Evolutionary conservation across 92 coral and sea anemone genomes (phyloP).

Genomic region (Isaurus tuberculatus): DNA sequence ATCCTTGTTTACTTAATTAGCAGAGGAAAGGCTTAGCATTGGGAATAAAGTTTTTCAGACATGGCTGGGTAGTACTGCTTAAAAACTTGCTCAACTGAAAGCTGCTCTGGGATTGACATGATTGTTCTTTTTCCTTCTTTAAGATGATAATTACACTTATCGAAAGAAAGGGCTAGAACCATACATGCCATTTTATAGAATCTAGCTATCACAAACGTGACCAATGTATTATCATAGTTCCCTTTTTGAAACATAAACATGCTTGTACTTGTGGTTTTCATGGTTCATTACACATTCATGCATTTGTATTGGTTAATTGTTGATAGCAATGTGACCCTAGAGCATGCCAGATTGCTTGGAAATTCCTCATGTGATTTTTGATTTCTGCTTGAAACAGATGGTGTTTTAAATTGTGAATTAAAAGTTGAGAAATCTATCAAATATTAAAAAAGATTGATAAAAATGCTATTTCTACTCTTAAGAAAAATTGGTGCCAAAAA

Average conservation of each 20-base stretch:
- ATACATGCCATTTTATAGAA: constrained; percentile 11
- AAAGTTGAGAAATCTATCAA: neutral
- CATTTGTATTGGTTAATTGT: no score
- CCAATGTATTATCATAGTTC: neutral
- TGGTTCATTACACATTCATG: neutral
- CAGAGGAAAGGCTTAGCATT: neutral
- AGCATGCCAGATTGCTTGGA: neutral
- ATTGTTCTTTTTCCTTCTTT: constrained; percentile 4
- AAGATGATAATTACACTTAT: neutral
- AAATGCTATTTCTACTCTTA: neutral
- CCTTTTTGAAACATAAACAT: neutral
- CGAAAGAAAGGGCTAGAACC: constrained; percentile 16
- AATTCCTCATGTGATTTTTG: neutral
- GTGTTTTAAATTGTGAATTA: no score
- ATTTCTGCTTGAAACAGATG: neutral
- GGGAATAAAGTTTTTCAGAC: neutral
- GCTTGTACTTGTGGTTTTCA: neutral
- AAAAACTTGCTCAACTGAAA: neutral
- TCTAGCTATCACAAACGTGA: neutral
- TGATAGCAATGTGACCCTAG: no score
- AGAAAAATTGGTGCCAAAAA: neutral
- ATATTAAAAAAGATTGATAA: neutral
- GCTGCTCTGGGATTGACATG: neutral
- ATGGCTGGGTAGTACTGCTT: constrained; percentile 9
- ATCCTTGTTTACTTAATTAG: neutral